Evolutionary conservation across 1,140 invertebrate genomes (phyloP).

Genomic region (Babylonia areolata): DNA sequence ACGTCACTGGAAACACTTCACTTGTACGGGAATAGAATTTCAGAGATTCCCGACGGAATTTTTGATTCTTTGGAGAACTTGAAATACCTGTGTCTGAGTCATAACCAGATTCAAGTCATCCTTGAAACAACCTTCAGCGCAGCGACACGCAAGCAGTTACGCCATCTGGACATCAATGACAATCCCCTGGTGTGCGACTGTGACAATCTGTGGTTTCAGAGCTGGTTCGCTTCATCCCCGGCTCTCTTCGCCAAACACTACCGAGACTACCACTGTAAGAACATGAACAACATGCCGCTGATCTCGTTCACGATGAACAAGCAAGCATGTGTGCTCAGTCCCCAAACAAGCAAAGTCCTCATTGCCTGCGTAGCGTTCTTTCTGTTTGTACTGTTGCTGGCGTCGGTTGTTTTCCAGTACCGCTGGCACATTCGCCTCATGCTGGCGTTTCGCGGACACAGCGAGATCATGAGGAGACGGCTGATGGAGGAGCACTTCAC

Average conservation of each 20-base stretch:
- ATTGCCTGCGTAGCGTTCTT: neutral
- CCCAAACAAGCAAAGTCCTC: neutral
- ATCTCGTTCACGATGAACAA: neutral
- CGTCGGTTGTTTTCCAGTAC: too few relatives aligned
- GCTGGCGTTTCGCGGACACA: too few relatives aligned
- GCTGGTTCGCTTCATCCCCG: constrained; percentile 11
- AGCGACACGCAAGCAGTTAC: neutral
- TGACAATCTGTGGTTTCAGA: constrained; percentile 26
- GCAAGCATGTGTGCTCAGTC: constrained; percentile 21
- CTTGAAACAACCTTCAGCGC: neutral
- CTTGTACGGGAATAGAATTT: neutral
- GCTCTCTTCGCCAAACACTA: neutral
- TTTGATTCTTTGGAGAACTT: constrained; percentile 28
- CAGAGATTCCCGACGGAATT: neutral
- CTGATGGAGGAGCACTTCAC: too few relatives aligned
- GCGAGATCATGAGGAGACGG: too few relatives aligned
- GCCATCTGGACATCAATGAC: neutral
- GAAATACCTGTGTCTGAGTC: neutral
- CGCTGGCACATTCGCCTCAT: too few relatives aligned
- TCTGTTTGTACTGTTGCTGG: constrained; percentile 48
- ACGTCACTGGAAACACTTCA: neutral
- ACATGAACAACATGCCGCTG: neutral
- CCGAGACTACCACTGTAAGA: constrained; percentile 1
- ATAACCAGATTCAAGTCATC: neutral
- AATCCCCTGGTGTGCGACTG: constrained; percentile 37